phyloP scores from a whole-genome alignment of 2,888 invertebrate genomes.

The Timema podura region DNA sequence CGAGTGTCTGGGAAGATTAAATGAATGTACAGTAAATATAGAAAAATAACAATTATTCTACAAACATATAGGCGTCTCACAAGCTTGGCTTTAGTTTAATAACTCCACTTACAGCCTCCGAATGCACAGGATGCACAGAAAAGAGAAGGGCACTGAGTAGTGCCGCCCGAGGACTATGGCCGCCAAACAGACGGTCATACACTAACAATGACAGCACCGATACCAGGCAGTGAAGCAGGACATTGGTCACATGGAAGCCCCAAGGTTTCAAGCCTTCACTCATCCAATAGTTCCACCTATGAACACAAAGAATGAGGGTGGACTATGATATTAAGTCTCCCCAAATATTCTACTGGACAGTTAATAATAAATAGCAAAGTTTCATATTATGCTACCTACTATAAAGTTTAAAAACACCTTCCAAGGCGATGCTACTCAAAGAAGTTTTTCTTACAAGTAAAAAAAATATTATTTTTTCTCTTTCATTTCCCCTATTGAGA shows the following conservation, averaged over 20 bases:
- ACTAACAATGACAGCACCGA: conserved; percentile 51
- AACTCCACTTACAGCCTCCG: conserved; percentile 67
- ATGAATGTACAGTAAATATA: too few relatives aligned
- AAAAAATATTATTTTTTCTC: too few relatives aligned
- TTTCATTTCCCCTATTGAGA: too few relatives aligned
- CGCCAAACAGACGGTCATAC: conserved; percentile 47
- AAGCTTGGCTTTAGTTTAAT: too few relatives aligned
- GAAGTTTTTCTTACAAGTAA: too few relatives aligned
- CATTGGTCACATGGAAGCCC: conserved; percentile 70
- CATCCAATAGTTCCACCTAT: conserved; percentile 62
- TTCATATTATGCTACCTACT: too few relatives aligned
- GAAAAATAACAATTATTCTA: too few relatives aligned
- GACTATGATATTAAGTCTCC: conserved; percentile 1
- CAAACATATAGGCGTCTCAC: too few relatives aligned
- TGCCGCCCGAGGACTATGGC: conserved; percentile 43
- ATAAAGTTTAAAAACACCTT: too few relatives aligned
- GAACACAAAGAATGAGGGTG: not conserved
- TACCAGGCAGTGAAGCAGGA: conserved; percentile 67
- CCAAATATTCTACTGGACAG: too few relatives aligned
- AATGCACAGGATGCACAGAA: conserved; percentile 88
- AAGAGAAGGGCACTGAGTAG: conserved; percentile 71
- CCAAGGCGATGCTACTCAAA: too few relatives aligned
- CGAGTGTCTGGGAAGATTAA: too few relatives aligned
- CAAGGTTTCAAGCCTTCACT: conserved; percentile 52
- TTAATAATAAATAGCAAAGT: not conserved